A percentile compares a stretch with the other conserved stretches of the same genome.
Conservation (phyloP, 2,888 invertebrate species). For the Thecophora atra region DNA sequence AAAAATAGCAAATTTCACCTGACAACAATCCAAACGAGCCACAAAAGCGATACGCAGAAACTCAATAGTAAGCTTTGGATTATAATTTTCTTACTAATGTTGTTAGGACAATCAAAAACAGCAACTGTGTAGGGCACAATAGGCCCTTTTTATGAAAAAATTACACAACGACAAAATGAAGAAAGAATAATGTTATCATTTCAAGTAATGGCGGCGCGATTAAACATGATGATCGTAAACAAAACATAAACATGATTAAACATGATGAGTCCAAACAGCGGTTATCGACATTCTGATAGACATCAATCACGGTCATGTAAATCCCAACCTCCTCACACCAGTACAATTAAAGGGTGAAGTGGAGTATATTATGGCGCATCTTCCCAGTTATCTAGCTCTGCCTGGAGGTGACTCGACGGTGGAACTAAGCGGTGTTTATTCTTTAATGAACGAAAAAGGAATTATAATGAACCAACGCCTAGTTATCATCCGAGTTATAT, state of each 20-base stretch:
- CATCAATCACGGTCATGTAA: conserved; percentile 8
- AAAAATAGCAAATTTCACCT: background rate
- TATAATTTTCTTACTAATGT: no score
- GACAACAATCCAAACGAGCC: background rate
- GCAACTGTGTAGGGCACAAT: background rate
- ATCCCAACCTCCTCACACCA: conserved; percentile 9
- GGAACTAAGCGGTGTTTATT: no score
- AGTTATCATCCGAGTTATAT: no score
- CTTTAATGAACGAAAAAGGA: no score
- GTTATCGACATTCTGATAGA: conserved; percentile 21
- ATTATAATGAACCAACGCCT: no score
- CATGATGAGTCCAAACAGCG: no score
- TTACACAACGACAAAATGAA: background rate
- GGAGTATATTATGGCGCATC: background rate
- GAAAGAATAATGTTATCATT: no score
- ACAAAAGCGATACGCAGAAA: background rate
- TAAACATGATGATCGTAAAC: no score
- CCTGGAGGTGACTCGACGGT: conserved; percentile 1
- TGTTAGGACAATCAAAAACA: no score
- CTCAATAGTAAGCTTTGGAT: background rate
- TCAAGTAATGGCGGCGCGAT: no score
- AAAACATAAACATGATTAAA: no score
- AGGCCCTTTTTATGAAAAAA: background rate
- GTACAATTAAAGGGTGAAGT: conserved; percentile 10
- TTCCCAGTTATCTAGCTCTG: background rate